A percentile compares a stretch with the other conserved stretches of the same genome.
phyloP scores from a whole-genome alignment of 1,140 invertebrate species.

The Drosophila tani region DNA sequence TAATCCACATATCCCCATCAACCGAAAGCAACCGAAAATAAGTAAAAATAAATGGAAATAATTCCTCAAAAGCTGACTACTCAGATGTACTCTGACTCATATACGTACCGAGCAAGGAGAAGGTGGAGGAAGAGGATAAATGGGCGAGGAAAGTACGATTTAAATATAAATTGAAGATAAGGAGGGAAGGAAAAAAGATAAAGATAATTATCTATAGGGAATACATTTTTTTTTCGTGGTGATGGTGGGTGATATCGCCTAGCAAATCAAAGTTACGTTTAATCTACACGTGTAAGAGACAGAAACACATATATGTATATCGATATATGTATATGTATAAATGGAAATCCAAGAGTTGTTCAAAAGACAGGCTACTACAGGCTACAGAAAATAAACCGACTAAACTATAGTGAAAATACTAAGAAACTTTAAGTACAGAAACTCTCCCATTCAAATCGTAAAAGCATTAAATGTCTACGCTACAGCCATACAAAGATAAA shows the following conservation, averaged over 20 bases:
- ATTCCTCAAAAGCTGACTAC: conserved; percentile 33
- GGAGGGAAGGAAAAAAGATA: conserved; percentile 6
- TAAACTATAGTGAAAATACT: conserved; percentile 45
- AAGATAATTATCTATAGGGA: conserved; percentile 55
- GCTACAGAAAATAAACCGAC: conserved; percentile 1
- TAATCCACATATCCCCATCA: conserved; percentile 37
- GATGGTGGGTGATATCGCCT: conserved; percentile 46
- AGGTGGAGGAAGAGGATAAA: conserved; percentile 8
- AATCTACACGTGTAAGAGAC: conserved; percentile 33
- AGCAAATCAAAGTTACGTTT: conserved; percentile 73
- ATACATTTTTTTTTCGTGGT: conserved; percentile 56
- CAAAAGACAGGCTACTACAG: conserved; percentile 5
- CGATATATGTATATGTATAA: conserved; percentile 21
- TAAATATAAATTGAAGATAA: conserved; percentile 31
- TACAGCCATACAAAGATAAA: conserved; percentile 55
- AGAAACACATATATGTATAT: conserved; percentile 35
- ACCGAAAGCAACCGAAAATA: neutral
- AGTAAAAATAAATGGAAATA: neutral
- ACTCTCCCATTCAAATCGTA: conserved; percentile 51
- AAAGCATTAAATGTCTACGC: conserved; percentile 78
- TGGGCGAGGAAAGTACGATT: conserved; percentile 39
- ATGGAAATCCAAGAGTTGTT: conserved; percentile 26
- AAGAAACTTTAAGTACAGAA: conserved; percentile 48
- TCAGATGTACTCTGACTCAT: conserved; percentile 60
- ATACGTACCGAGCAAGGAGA: conserved; percentile 46